Conservation (phyloP, 2,113 vertebrate species). For the Esox niger region DNA sequence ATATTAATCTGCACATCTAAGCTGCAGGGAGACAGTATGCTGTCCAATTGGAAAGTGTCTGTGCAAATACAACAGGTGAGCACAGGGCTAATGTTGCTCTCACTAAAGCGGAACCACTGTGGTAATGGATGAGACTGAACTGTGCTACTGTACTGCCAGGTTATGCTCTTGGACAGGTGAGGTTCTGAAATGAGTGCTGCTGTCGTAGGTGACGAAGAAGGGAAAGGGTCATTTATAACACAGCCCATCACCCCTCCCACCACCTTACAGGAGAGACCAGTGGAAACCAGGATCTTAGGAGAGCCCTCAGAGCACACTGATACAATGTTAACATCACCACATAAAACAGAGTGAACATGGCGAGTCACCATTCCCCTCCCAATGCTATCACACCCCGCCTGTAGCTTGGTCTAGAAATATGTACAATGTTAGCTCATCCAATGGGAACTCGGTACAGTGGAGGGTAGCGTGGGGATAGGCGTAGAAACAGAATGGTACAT, state of each 20-base stretch:
- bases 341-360: neutral
- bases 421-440: constrained; percentile 38
- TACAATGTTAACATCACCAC: neutral
- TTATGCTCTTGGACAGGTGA: constrained; percentile 17
- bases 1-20: constrained; percentile 17
- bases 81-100: constrained; percentile 1
- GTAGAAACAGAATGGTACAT: neutral
- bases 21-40: constrained; percentile 14
- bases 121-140: constrained; percentile 6
- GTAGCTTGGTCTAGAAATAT: constrained; percentile 30
- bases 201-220: neutral
- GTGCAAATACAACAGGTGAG: neutral
- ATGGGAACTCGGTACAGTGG: neutral
- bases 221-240: neutral
- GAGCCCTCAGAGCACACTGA: too few relatives aligned
- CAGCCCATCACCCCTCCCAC: neutral
- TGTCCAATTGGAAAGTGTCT: constrained; percentile 10
- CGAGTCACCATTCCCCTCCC: neutral
- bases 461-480: neutral
- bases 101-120: constrained; percentile 9
- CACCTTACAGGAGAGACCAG: too few relatives aligned
- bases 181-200: neutral
- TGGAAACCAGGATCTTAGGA: too few relatives aligned
- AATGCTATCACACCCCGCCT: neutral
- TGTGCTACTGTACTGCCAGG: constrained; percentile 1